Evolutionary conservation across 2,888 invertebrate genomes (phyloP), one percentile per base, ranked within the genome.

Genomic region (Hydroisotoma schaefferi): DNA sequence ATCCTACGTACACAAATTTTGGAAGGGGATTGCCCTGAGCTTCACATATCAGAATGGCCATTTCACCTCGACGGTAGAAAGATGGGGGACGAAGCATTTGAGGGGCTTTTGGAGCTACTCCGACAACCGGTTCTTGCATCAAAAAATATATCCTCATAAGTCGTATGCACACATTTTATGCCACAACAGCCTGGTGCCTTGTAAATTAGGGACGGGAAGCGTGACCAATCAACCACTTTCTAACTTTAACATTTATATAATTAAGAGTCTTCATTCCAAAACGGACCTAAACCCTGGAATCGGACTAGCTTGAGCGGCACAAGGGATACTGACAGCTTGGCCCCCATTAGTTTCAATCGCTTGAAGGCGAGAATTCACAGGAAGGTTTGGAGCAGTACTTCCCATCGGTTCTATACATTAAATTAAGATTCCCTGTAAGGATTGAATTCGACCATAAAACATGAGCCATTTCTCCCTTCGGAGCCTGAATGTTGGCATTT

Each of bases 1-100:
- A 12, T 23, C 57, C 49, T 2, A 55, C 67, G 33, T 63, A 74
- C 74, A 70, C 71, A 71, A 73, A 74, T 51, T 58, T 40, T 26
- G 79, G 78, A 2, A 76, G 70, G 2, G 79, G 79, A 64, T 74
- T 75, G 15, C 76, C 78, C 61, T 75, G 76, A 27, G 77, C 78
- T 27, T 77, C 77, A 69, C 78, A 79, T 37, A 70, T 57, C 3
- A 70, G 56, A 48, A 61, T 52, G 47, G 66, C 59, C 25, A 67
- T 47, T 37, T 71, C 67, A 38, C 71, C 65, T 48, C 64, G 26
- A 46, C 59, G 29, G 55, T 38, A 60, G 29, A 57, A 22, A 10
- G 65, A 51, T n/a, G 70, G 68, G 58, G 68, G 70, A 54, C 64
- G 68, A 46, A 66, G 62, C 63, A 64, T 61, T 57, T 60, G 65